Base-by-base conservation (phyloP, 2,797 vertebrate species). In the Sphenodon punctatus region DNA sequence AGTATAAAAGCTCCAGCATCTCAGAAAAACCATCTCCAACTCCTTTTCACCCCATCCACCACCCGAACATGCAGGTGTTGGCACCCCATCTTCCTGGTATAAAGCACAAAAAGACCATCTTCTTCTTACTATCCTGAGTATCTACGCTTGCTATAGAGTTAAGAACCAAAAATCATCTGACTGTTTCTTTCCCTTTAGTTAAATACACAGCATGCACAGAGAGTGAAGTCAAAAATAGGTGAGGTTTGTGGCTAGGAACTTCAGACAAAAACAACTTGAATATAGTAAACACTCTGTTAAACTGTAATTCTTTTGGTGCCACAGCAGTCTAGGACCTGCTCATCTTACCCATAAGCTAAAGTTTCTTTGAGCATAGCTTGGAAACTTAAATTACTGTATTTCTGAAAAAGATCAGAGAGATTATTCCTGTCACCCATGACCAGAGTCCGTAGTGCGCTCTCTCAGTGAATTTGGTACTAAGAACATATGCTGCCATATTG, bases 261-360 rank as follows among this genome's bases (percentile, higher is more conserved):
- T 34, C 85, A 61, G 41, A 58, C n/a, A n/a, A 23, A 82, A 82
- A 68, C 25, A 86, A 41, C 23, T 56, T 72, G 64, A 87, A 85
- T 15, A 45, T 32, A n/a, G n/a, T n/a, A n/a, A n/a, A n/a, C n/a
- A n/a, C n/a, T n/a, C n/a, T n/a, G n/a, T 80, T 71, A 59, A 80
- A 68, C 10, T 66, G 22, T 30, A 78, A 80, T 80, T 86, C 65
- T 82, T 80, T 67, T 87, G 58, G 30, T 51, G 75, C n/a, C 77
- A 90, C 86, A 68, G 82, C 46, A 78, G 55, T 59, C 63, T 63
- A 64, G 87, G 89, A 84, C 56, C n/a, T 7, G 49, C 78, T 82
- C 71, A n/a, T 67, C 42, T 73, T 71, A 66, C 39, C 34, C 80
- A 59, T 43, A 16, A 81, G 4, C 6, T 65, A 82, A 69, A 12